These are phyloP conservation scores for Podotricha telesiphe DNA, from an alignment of 2,888 invertebrate genomes.

Conservation along the genomic window DNA sequence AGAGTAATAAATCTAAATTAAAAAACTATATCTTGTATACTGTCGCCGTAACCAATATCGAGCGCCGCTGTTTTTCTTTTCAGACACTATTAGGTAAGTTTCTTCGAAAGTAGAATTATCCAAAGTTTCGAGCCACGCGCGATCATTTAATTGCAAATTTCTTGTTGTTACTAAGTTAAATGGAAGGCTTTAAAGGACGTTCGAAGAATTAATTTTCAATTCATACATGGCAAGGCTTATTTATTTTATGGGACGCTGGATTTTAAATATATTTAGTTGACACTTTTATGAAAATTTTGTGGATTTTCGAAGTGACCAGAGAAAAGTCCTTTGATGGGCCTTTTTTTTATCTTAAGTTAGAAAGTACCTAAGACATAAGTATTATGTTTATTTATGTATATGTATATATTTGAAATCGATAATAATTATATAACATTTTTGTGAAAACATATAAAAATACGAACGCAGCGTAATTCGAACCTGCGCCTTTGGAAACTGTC, in stretches of 20 bases:
- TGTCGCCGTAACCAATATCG: conserved; percentile 40
- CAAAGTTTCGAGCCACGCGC: conserved; percentile 42
- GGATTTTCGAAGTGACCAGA: no score
- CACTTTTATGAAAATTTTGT: no score
- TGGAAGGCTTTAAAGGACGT: conserved; percentile 40
- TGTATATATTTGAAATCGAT: no score
- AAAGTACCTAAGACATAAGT: no score
- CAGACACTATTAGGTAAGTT: conserved; percentile 48
- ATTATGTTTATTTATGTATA: no score
- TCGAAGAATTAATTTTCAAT: conserved; percentile 33
- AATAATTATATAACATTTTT: no score
- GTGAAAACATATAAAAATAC: no score
- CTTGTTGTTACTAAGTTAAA: conserved; percentile 44
- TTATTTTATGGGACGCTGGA: conserved; percentile 2
- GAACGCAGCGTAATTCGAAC: no score
- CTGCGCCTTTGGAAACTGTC: no score
- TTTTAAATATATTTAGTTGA: neutral
- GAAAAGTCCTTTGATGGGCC: no score
- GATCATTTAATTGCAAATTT: conserved; percentile 52
- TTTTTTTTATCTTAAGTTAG: no score
- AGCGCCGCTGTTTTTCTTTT: conserved; percentile 42
- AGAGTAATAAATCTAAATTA: neutral
- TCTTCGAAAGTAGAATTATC: conserved; percentile 43
- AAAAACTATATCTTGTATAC: conserved; percentile 20
- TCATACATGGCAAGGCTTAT: neutral